These are phyloP conservation scores for Bovichtus diacanthus DNA, from an alignment of 2,797 vertebrate genomes.

Conservation along the genomic window DNA sequence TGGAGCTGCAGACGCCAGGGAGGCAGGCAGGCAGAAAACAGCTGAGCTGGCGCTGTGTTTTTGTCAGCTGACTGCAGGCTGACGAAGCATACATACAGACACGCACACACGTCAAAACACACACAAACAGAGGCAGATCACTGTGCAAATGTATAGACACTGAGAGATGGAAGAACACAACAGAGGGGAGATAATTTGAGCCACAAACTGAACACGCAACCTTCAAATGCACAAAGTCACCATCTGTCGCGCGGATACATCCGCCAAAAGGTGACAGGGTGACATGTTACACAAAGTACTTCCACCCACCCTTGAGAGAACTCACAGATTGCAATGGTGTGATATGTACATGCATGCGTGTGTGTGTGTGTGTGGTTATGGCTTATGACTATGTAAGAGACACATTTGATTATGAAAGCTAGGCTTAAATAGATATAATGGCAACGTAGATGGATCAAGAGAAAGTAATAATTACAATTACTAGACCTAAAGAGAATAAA, in stretches of 20 bases:
- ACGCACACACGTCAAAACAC: conserved; percentile 21
- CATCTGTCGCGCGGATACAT: conserved; percentile 26
- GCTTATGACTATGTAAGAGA: background rate
- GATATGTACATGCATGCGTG: conserved; percentile 8
- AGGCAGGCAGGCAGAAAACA: conserved; percentile 61
- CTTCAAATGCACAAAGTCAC: conserved; percentile 23
- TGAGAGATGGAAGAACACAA: conserved; percentile 26
- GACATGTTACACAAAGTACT: conserved; percentile 32
- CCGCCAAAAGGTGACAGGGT: conserved; percentile 30
- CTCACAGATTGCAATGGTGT: background rate
- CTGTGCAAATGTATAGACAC: conserved; percentile 37
- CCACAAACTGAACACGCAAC: conserved; percentile 27
- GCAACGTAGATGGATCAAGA: background rate
- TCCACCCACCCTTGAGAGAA: conserved; percentile 15
- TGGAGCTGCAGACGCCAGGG: conserved; percentile 46
- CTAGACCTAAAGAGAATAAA: too few relatives aligned
- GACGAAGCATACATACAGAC: conserved; percentile 66
- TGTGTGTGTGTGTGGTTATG: conserved; percentile 3
- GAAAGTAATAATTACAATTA: background rate
- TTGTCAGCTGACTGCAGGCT: conserved; percentile 83
- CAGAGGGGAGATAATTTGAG: conserved; percentile 17
- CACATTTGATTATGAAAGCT: conserved; percentile 4
- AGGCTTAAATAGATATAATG: background rate
- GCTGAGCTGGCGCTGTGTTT: conserved; percentile 75
- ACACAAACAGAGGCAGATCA: conserved; percentile 50